A percentile compares a stretch with the other conserved stretches of the same genome.
These are phyloP conservation scores for Microctenopoma lineatum DNA, from an alignment of 2,797 vertebrate genomes.

Conservation along the genomic window DNA sequence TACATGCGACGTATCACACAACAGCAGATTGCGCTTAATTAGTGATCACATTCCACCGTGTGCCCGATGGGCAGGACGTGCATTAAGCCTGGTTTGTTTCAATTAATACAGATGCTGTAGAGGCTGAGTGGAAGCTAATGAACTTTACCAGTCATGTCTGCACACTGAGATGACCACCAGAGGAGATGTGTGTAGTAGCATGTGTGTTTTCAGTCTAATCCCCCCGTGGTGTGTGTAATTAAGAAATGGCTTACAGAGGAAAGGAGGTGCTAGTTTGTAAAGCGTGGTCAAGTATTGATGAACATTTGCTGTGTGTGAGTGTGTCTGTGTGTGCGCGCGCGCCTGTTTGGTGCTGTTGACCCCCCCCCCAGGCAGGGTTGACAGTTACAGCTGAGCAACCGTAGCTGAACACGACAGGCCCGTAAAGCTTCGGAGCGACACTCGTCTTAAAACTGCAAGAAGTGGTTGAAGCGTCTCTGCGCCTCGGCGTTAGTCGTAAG, in stretches of 20 bases:
- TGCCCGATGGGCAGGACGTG: slow-evolving; percentile 16
- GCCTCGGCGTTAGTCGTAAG: too few relatives aligned
- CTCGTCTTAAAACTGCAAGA: background rate
- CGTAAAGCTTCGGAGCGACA: background rate
- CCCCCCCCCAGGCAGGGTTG: background rate
- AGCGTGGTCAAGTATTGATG: background rate
- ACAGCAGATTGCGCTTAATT: slow-evolving; percentile 37
- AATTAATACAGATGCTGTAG: slow-evolving; percentile 16
- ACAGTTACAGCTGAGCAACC: background rate
- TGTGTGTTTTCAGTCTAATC: slow-evolving; percentile 30
- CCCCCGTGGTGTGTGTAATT: slow-evolving; percentile 55
- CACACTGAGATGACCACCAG: slow-evolving; percentile 40
- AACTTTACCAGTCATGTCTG: slow-evolving; percentile 39
- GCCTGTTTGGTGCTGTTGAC: background rate
- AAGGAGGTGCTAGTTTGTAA: slow-evolving; percentile 31
- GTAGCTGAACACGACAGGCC: background rate
- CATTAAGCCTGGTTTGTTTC: slow-evolving; percentile 29
- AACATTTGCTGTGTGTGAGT: slow-evolving; percentile 7
- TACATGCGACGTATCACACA: slow-evolving; percentile 20
- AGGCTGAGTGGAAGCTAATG: slow-evolving; percentile 45
- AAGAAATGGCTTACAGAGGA: slow-evolving; percentile 50
- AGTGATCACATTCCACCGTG: background rate
- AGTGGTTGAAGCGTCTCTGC: too few relatives aligned
- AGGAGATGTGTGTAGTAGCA: slow-evolving; percentile 5
- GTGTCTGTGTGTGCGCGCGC: background rate